Evolutionary conservation across 64 coral and sea anemone species (phyloP).

Genomic region (Hydrozoanthus tunicans): DNA sequence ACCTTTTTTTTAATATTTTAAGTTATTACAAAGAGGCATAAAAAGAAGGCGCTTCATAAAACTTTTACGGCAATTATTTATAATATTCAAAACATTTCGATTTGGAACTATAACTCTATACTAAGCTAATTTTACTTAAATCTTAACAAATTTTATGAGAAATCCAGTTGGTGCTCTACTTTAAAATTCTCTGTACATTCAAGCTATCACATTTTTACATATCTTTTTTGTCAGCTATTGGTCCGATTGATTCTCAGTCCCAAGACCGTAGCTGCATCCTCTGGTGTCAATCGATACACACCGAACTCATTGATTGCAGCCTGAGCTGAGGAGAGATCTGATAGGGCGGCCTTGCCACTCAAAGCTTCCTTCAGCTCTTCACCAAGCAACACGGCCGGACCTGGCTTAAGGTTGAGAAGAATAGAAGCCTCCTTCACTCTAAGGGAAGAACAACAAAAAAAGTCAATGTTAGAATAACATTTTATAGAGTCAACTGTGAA

Average conservation of each 20-base stretch:
- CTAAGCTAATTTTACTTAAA: no score
- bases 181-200: neutral
- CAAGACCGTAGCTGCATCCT: constrained; percentile 22
- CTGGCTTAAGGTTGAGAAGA: constrained; percentile 30
- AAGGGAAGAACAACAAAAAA: neutral
- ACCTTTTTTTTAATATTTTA: no score
- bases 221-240: neutral
- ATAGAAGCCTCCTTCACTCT: constrained; percentile 51
- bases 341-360: neutral
- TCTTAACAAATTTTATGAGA: no score
- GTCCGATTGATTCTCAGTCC: constrained; percentile 52
- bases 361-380: constrained; percentile 16
- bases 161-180: neutral
- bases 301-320: constrained; percentile 46
- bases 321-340: constrained; percentile 12
- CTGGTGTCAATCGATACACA: constrained; percentile 34
- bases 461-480: neutral
- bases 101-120: no score
- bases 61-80: no score
- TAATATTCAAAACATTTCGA: no score
- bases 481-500: no score
- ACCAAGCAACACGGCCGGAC: constrained; percentile 17
- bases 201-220: neutral
- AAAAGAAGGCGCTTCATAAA: no score
- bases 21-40: no score